These are phyloP conservation scores for Sandelia bainsii DNA, from an alignment of 2,797 vertebrate genomes.

Conservation along the genomic window DNA sequence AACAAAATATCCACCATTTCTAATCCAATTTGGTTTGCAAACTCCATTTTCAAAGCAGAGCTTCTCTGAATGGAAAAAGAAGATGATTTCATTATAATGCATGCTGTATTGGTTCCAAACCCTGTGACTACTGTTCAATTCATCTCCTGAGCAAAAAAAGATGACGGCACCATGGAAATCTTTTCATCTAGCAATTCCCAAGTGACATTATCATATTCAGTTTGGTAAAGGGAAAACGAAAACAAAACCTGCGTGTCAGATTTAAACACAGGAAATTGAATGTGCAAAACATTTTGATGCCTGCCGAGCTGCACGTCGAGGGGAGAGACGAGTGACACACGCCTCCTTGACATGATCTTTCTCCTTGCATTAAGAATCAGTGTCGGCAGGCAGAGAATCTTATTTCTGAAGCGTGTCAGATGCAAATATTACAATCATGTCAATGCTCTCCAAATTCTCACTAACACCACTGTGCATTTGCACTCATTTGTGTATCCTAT, in stretches of 20 bases:
- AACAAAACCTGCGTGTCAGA: constrained; percentile 81
- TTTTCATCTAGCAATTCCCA: constrained; percentile 78
- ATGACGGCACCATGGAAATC: constrained; percentile 74
- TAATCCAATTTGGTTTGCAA: constrained; percentile 77
- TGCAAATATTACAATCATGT: constrained; percentile 61
- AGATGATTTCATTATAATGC: constrained; percentile 77
- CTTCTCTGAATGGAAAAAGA: constrained; percentile 54
- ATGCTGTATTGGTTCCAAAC: constrained; percentile 71
- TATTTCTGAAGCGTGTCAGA: constrained; percentile 64
- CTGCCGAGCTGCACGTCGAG: constrained; percentile 49
- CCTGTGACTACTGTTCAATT: constrained; percentile 66
- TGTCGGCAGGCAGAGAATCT: constrained; percentile 50
- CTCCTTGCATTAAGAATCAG: constrained; percentile 60
- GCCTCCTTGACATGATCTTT: constrained; percentile 64
- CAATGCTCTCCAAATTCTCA: constrained; percentile 21
- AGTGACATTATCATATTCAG: constrained; percentile 78
- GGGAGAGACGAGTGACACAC: constrained; percentile 55
- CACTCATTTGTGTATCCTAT: constrained; percentile 11
- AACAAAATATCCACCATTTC: constrained; percentile 74
- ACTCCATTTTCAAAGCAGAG: constrained; percentile 71
- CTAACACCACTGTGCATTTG: constrained; percentile 36
- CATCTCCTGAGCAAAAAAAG: constrained; percentile 65
- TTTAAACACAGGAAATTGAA: constrained; percentile 82
- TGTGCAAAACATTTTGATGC: constrained; percentile 68
- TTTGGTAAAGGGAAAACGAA: constrained; percentile 73